Conservation (phyloP, 1,140 invertebrate genomes). For the Drosophila nigrodunni region DNA sequence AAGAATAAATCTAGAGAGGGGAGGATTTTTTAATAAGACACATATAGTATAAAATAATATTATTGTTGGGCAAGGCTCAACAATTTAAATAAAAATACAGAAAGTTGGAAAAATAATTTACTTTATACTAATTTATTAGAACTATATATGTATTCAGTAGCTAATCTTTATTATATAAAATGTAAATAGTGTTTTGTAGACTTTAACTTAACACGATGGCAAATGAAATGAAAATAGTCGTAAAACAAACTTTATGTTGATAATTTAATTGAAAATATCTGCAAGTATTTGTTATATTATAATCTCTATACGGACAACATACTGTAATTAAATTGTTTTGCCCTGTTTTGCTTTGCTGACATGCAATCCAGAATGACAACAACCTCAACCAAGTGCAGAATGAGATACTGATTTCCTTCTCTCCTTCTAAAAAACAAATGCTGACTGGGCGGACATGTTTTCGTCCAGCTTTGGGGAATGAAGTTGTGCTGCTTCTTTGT, state of each 20-base stretch:
- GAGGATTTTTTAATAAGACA: too few species aligned
- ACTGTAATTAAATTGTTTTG: slow-evolving; percentile 57
- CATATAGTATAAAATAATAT: too few species aligned
- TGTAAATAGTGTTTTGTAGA: too few species aligned
- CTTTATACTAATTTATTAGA: too few species aligned
- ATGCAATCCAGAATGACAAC: slow-evolving; percentile 51
- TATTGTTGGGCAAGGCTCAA: too few species aligned
- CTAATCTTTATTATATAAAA: too few species aligned
- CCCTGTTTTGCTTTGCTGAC: slow-evolving; percentile 5
- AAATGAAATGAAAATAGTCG: background rate
- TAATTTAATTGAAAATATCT: background rate
- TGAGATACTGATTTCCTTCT: slow-evolving; percentile 24
- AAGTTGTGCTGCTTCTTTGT: slow-evolving; percentile 27
- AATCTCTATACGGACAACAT: background rate
- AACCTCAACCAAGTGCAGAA: slow-evolving; percentile 30
- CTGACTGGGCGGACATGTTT: slow-evolving; percentile 39
- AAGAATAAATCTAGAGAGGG: background rate
- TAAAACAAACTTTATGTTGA: background rate
- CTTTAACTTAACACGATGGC: too few species aligned
- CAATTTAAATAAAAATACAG: too few species aligned
- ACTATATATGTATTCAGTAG: too few species aligned
- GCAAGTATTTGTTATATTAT: background rate
- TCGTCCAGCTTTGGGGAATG: slow-evolving; percentile 38
- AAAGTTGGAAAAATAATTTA: too few species aligned
- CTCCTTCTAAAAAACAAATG: slow-evolving; percentile 47